Evolutionary conservation across 2,888 invertebrate species (phyloP).

Genomic region (Panopea generosa): DNA sequence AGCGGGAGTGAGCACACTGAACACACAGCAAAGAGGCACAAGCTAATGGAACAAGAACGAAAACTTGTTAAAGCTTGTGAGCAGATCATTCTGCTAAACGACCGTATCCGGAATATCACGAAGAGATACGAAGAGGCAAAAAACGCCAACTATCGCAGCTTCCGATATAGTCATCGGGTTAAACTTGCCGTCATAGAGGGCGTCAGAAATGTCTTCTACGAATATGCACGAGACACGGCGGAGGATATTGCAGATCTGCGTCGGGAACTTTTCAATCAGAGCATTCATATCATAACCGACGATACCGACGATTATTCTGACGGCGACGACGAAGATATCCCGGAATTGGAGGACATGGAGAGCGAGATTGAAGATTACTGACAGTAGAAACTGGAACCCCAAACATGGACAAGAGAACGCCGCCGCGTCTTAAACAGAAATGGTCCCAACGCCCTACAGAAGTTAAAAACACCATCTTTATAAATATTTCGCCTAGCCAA

Average conservation of each 20-base stretch:
- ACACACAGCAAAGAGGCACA: background rate
- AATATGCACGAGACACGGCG: slow-evolving; percentile 17
- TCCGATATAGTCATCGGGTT: slow-evolving; percentile 22
- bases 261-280: slow-evolving; percentile 11
- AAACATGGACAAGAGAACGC: too few species aligned
- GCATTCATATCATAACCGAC: slow-evolving; percentile 1
- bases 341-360: too few species aligned
- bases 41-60: background rate
- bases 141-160: slow-evolving; percentile 1
- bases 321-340: too few species aligned
- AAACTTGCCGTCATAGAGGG: slow-evolving; percentile 12
- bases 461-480: too few species aligned
- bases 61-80: slow-evolving; percentile 5
- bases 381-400: too few species aligned
- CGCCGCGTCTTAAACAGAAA: too few species aligned
- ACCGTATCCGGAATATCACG: background rate
- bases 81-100: slow-evolving; percentile 13
- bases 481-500: too few species aligned
- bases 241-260: slow-evolving; percentile 21
- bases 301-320: background rate
- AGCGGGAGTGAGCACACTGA: too few species aligned
- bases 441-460: too few species aligned
- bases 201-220: slow-evolving; percentile 17
- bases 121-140: slow-evolving; percentile 8
- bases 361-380: too few species aligned